A percentile compares a stretch with the other conserved stretches of the same genome.
These are phyloP conservation scores for Drosophila yooni DNA, from an alignment of 2,888 invertebrate species.

Conservation along the genomic window DNA sequence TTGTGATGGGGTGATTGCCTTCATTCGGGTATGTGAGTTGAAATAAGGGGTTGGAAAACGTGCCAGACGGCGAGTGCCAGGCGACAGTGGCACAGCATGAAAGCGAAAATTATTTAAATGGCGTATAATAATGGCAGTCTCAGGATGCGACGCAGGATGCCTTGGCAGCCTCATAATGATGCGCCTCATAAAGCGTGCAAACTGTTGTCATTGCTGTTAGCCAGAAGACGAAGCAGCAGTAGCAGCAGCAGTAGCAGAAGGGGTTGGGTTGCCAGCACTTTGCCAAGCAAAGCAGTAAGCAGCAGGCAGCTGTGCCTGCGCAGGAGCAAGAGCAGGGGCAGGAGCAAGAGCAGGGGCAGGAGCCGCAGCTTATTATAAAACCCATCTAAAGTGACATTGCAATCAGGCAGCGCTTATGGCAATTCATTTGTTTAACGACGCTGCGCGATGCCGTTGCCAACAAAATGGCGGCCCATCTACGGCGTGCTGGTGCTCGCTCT, in stretches of 20 bases:
- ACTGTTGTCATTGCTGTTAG: slow-evolving; percentile 66
- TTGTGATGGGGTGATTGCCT: slow-evolving; percentile 43
- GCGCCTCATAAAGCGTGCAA: slow-evolving; percentile 83
- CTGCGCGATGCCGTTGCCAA: slow-evolving; percentile 45
- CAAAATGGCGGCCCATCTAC: slow-evolving; percentile 57
- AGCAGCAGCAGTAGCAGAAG: slow-evolving; percentile 2
- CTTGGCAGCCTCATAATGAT: slow-evolving; percentile 82
- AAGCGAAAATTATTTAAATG: slow-evolving; percentile 83
- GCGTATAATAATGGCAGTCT: slow-evolving; percentile 84
- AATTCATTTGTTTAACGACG: slow-evolving; percentile 84
- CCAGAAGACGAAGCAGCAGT: background rate
- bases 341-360: slow-evolving; percentile 19
- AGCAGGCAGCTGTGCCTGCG: slow-evolving; percentile 61
- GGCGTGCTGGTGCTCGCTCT: slow-evolving; percentile 24
- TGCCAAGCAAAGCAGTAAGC: slow-evolving; percentile 32
- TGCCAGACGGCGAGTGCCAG: slow-evolving; percentile 62
- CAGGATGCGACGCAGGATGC: slow-evolving; percentile 61
- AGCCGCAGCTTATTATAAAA: slow-evolving; percentile 72
- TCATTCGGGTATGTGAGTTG: slow-evolving; percentile 7
- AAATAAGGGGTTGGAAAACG: slow-evolving; percentile 53
- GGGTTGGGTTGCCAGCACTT: slow-evolving; percentile 37
- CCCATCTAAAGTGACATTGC: slow-evolving; percentile 79
- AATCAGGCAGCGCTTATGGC: slow-evolving; percentile 83
- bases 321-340: slow-evolving; percentile 5
- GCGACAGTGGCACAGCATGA: slow-evolving; percentile 72